Evolutionary conservation across 2,113 vertebrate genomes (phyloP).

Genomic region (Sinocyclocheilus maitianheensis): DNA sequence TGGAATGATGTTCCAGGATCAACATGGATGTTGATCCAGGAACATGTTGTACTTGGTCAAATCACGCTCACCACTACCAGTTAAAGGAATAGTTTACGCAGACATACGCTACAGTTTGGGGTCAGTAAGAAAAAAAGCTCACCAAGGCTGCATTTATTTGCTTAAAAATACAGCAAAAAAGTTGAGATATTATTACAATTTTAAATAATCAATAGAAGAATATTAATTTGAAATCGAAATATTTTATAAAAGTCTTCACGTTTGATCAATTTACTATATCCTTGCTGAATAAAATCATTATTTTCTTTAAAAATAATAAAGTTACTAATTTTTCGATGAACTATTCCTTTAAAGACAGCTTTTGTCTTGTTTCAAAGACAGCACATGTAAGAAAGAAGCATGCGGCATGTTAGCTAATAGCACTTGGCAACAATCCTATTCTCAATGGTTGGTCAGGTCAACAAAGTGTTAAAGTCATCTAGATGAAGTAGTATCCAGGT

Average conservation of each 20-base stretch:
- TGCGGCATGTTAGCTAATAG: not conserved
- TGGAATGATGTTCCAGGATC: too few relatives aligned
- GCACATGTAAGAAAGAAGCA: not conserved
- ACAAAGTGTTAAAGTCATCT: constrained; percentile 36
- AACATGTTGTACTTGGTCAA: too few relatives aligned
- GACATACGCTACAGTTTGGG: not conserved
- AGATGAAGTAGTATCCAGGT: constrained; percentile 7
- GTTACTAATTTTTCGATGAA: not conserved
- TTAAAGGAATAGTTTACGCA: not conserved
- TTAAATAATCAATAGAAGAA: too few relatives aligned
- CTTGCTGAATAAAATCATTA: not conserved
- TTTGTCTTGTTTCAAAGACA: constrained; percentile 5
- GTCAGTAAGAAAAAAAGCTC: not conserved
- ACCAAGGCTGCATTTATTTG: not conserved
- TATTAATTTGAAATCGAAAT: too few relatives aligned
- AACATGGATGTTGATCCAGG: too few relatives aligned
- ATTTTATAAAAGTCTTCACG: too few relatives aligned
- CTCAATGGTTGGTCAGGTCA: constrained; percentile 33
- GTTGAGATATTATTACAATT: too few relatives aligned
- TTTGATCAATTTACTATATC: not conserved
- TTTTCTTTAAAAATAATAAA: too few relatives aligned
- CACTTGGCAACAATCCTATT: not conserved
- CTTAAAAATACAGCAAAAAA: not conserved
- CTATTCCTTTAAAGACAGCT: not conserved
- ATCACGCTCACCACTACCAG: not conserved